phyloP scores from a whole-genome alignment of 2,888 invertebrate species.

The Muschampia plurimacula region DNA sequence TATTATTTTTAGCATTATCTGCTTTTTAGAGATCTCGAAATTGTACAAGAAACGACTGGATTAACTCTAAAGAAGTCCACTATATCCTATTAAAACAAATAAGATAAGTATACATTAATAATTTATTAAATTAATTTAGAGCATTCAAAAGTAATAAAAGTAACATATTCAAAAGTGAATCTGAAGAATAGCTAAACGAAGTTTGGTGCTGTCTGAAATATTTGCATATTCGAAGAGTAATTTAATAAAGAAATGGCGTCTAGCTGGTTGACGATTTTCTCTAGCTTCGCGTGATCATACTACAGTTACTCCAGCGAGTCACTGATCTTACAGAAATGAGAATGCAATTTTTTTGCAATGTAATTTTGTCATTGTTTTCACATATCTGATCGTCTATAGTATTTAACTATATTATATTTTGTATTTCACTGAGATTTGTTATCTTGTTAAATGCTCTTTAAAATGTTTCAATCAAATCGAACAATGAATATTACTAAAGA shows the following conservation, averaged over 20 bases:
- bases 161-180: background rate
- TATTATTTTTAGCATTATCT: background rate
- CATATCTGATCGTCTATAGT: too few relatives aligned
- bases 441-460: too few relatives aligned
- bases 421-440: too few relatives aligned
- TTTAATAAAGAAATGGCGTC: conserved; percentile 51
- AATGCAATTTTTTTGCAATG: too few relatives aligned
- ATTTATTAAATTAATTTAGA: conserved; percentile 7
- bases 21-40: background rate
- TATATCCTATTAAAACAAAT: conserved; percentile 10
- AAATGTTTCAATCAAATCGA: too few relatives aligned
- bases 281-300: background rate
- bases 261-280: conserved; percentile 44
- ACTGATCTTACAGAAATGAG: too few relatives aligned
- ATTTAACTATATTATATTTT: too few relatives aligned
- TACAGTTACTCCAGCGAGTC: background rate
- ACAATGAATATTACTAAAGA: too few relatives aligned
- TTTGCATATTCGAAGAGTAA: conserved; percentile 56
- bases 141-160: background rate
- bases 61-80: conserved; percentile 8
- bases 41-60: background rate
- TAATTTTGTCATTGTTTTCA: too few relatives aligned
- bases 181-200: conserved; percentile 13
- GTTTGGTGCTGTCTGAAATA: conserved; percentile 41
- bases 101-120: conserved; percentile 6